Conservation (phyloP, 2,888 invertebrate species). For the Chymomyza procnemis region DNA sequence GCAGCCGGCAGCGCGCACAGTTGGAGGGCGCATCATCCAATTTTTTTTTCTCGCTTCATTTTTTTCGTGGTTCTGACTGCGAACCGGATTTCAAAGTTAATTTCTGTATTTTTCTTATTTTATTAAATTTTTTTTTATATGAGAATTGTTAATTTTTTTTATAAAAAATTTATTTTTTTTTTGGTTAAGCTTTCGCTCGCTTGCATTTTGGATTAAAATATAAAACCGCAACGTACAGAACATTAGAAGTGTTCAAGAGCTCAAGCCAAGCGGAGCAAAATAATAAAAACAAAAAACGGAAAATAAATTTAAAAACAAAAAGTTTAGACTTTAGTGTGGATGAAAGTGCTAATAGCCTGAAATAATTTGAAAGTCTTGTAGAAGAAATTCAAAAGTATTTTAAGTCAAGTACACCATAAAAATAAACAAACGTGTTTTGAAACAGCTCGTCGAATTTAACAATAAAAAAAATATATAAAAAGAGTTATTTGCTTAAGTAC, state of each 20-base stretch:
- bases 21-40: background rate
- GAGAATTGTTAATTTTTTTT: conserved; percentile 9
- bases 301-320: conserved; percentile 4
- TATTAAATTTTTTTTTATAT: conserved; percentile 1
- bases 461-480: background rate
- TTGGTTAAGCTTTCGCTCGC: conserved; percentile 26
- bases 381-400: background rate
- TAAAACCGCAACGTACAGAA: conserved; percentile 60
- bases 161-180: too few species aligned
- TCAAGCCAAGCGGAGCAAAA: conserved; percentile 47
- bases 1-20: background rate
- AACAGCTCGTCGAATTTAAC: background rate
- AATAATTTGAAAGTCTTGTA: background rate
- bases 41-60: background rate
- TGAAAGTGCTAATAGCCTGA: background rate
- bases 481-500: background rate
- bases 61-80: background rate
- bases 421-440: conserved; percentile 5
- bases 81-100: conserved; percentile 57
- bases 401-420: background rate
- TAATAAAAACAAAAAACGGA: background rate
- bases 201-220: conserved; percentile 56
- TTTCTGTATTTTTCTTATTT: background rate
- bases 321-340: background rate
- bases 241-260: conserved; percentile 66